Evolutionary conservation across 2,797 vertebrate species (phyloP).

Genomic region (Typhlichthys eigenmanni): DNA sequence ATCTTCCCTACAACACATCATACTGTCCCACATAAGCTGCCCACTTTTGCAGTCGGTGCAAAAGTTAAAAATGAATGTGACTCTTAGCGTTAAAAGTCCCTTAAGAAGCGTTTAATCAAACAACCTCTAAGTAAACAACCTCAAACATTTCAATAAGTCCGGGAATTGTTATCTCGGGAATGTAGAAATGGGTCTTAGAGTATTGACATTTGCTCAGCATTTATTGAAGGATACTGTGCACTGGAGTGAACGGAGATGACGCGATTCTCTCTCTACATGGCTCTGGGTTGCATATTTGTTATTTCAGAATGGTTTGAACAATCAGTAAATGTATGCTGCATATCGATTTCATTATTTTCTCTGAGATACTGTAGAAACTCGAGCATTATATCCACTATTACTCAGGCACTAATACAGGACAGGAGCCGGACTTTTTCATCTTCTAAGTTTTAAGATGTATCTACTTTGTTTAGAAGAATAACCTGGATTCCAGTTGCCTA

Average conservation of each 20-base stretch:
- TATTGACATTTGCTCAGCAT: not conserved
- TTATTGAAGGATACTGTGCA: not conserved
- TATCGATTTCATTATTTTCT: constrained; percentile 4
- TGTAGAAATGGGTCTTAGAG: not conserved
- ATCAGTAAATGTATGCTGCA: not conserved
- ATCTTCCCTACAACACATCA: too few relatives aligned
- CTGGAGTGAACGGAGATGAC: too few relatives aligned
- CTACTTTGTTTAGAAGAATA: too few relatives aligned
- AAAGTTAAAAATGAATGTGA: too few relatives aligned
- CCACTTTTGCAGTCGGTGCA: too few relatives aligned
- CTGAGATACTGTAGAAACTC: not conserved
- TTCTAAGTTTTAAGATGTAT: too few relatives aligned
- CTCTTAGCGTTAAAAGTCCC: too few relatives aligned
- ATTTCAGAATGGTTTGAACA: not conserved
- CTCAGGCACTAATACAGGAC: constrained; percentile 58
- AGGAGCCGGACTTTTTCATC: constrained; percentile 38
- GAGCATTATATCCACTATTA: not conserved
- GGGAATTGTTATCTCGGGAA: not conserved
- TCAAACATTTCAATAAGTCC: not conserved
- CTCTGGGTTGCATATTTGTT: not conserved
- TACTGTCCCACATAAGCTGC: too few relatives aligned
- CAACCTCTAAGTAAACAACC: too few relatives aligned
- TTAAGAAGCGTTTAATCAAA: too few relatives aligned
- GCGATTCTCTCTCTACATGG: too few relatives aligned
- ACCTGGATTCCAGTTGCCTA: too few relatives aligned